Evolutionary conservation across 1,140 invertebrate genomes (phyloP).

Genomic region (Drosophila elegans): DNA sequence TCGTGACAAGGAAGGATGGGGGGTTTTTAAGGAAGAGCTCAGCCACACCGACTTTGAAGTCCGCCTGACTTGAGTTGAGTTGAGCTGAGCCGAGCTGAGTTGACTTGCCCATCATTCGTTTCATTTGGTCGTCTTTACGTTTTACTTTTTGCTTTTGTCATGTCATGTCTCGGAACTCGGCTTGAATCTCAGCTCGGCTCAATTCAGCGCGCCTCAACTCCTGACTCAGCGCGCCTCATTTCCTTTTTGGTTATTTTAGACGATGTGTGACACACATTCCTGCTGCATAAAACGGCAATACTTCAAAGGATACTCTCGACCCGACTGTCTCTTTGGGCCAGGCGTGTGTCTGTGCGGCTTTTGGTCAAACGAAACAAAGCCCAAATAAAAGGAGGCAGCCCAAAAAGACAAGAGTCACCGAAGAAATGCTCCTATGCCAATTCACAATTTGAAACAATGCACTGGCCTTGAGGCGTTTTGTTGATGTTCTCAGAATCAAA

Average conservation of each 20-base stretch:
- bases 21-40: conserved; percentile 24
- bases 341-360: conserved; percentile 42
- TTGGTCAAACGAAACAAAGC: conserved; percentile 40
- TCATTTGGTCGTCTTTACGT: conserved; percentile 46
- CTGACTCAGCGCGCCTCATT: conserved; percentile 55
- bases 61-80: conserved; percentile 45
- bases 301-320: conserved; percentile 65
- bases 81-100: conserved; percentile 19
- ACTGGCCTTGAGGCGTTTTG: conserved; percentile 40
- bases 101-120: conserved; percentile 56
- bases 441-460: conserved; percentile 50
- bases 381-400: conserved; percentile 16
- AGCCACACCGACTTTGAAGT: conserved; percentile 74
- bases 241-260: conserved; percentile 68
- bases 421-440: conserved; percentile 44
- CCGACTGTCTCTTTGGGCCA: conserved; percentile 10
- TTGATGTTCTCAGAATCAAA: conserved; percentile 43
- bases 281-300: conserved; percentile 55
- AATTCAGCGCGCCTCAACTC: conserved; percentile 24
- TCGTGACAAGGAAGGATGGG: conserved; percentile 9
- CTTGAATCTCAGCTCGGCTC: conserved; percentile 52
- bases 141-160: conserved; percentile 52
- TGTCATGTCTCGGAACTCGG: conserved; percentile 60
- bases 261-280: conserved; percentile 74
- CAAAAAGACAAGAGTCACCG: conserved; percentile 31